phyloP scores from a whole-genome alignment of 30 jellyfish, hydroid and myxozoan species.

The Phacellophora camtschatica region DNA sequence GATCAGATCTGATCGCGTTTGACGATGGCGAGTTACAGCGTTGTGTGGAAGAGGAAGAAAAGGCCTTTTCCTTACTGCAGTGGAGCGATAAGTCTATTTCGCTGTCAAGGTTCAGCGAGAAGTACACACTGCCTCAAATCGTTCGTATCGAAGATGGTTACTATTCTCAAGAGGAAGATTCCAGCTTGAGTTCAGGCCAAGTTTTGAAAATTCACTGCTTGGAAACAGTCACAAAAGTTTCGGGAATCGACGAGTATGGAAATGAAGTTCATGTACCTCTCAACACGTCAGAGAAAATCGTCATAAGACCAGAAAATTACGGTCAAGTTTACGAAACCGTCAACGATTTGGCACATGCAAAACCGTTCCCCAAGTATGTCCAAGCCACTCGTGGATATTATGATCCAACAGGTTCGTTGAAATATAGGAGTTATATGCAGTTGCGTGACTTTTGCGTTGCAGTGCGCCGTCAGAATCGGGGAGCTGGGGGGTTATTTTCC shows the following conservation, averaged over 20 bases:
- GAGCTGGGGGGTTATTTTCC: too few relatives aligned
- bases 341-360: constrained; percentile 69
- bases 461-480: too few relatives aligned
- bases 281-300: constrained; percentile 53
- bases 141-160: constrained; percentile 86
- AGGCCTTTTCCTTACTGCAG: constrained; percentile 29
- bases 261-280: constrained; percentile 74
- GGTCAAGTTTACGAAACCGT: constrained; percentile 61
- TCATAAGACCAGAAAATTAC: constrained; percentile 61
- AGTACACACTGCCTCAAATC: constrained; percentile 81
- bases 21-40: constrained; percentile 10
- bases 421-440: too few relatives aligned
- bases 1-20: neutral
- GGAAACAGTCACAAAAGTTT: constrained; percentile 51
- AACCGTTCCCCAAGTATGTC: constrained; percentile 82
- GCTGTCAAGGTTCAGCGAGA: constrained; percentile 51
- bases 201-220: constrained; percentile 77
- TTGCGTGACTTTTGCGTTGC: too few relatives aligned
- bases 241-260: constrained; percentile 62
- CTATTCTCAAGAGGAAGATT: constrained; percentile 85
- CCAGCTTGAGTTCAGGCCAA: constrained; percentile 93
- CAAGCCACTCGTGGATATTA: constrained; percentile 88
- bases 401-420: constrained; percentile 71
- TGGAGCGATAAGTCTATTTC: constrained; percentile 91
- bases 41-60: constrained; percentile 13